Evolutionary conservation across 2,797 vertebrate genomes (phyloP).

Genomic region (Pseudochromis fuscus): DNA sequence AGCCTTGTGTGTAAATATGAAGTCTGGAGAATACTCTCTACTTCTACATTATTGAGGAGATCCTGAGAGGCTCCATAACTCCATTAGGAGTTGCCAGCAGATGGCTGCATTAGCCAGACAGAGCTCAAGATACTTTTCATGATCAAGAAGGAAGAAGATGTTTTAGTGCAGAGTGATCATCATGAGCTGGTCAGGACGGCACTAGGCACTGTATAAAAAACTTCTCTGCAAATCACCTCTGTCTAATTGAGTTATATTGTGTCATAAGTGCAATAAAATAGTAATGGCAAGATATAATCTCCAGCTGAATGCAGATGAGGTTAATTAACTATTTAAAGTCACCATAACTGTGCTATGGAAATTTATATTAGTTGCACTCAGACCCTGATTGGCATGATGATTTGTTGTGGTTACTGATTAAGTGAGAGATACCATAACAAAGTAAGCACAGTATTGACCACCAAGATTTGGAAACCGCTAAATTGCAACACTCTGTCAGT

Average conservation of each 20-base stretch:
- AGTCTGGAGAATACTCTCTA: conserved; percentile 52
- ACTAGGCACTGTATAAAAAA: conserved; percentile 28
- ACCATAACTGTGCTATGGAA: conserved; percentile 10
- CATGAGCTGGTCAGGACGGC: conserved; percentile 25
- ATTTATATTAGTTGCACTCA: conserved; percentile 22
- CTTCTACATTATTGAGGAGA: conserved; percentile 67
- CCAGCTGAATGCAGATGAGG: conserved; percentile 32
- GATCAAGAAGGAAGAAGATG: conserved; percentile 56
- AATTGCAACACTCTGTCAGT: conserved; percentile 48
- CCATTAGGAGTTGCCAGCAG: conserved; percentile 68
- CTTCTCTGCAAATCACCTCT: conserved; percentile 15
- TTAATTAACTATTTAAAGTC: conserved; percentile 40
- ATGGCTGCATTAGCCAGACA: conserved; percentile 66
- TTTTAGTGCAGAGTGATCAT: conserved; percentile 39
- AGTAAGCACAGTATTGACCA: conserved; percentile 48
- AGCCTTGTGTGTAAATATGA: conserved; percentile 47
- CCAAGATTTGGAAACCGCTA: conserved; percentile 53
- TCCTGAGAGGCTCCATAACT: conserved; percentile 64
- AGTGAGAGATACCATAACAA: conserved; percentile 33
- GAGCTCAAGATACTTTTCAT: conserved; percentile 62
- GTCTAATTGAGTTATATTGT: conserved; percentile 11
- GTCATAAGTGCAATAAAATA: conserved; percentile 30
- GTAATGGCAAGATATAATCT: conserved; percentile 24
- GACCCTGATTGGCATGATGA: conserved; percentile 37
- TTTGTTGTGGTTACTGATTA: conserved; percentile 51